Percentiles rank a stretch among this genome's conserved stretches.
Evolutionary conservation across 2,888 invertebrate species (phyloP).

Genomic region (Panopea generosa): DNA sequence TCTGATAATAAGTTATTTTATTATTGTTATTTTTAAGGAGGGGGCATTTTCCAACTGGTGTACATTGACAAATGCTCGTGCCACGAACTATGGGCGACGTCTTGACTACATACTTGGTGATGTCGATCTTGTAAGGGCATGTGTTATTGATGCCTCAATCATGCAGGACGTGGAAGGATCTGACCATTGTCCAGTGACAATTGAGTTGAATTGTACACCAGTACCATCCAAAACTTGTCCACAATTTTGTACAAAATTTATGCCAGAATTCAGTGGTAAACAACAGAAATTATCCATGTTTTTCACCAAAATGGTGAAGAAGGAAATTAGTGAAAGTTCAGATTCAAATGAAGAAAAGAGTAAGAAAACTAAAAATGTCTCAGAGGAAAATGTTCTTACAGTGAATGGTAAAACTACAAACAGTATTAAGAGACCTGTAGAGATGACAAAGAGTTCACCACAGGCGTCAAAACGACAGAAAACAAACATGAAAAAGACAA

Average conservation of each 20-base stretch:
- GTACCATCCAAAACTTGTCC: slow-evolving; percentile 82
- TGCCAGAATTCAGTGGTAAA: slow-evolving; percentile 86
- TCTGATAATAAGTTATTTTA: too few relatives aligned
- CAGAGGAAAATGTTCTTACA: neutral
- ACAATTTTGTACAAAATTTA: slow-evolving; percentile 84
- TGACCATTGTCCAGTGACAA: slow-evolving; percentile 87
- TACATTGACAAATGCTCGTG: slow-evolving; percentile 85
- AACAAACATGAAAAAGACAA: slow-evolving; percentile 35
- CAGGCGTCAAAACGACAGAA: slow-evolving; percentile 57
- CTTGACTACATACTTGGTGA: slow-evolving; percentile 86
- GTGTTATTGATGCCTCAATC: slow-evolving; percentile 77
- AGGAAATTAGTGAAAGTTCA: slow-evolving; percentile 12
- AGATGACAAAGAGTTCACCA: slow-evolving; percentile 22
- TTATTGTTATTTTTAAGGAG: slow-evolving; percentile 38
- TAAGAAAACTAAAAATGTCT: neutral
- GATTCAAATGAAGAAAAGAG: neutral
- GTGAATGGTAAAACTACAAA: neutral
- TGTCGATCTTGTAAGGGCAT: slow-evolving; percentile 66
- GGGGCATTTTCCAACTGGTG: slow-evolving; percentile 87
- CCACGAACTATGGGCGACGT: slow-evolving; percentile 86
- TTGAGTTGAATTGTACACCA: slow-evolving; percentile 74
- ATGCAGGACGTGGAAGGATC: slow-evolving; percentile 85
- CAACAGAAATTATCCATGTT: slow-evolving; percentile 82
- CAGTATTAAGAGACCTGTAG: slow-evolving; percentile 33
- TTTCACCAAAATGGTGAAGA: slow-evolving; percentile 69